Evolutionary conservation across 2,888 invertebrate species (phyloP).

Genomic region (Ochropleura plecta): DNA sequence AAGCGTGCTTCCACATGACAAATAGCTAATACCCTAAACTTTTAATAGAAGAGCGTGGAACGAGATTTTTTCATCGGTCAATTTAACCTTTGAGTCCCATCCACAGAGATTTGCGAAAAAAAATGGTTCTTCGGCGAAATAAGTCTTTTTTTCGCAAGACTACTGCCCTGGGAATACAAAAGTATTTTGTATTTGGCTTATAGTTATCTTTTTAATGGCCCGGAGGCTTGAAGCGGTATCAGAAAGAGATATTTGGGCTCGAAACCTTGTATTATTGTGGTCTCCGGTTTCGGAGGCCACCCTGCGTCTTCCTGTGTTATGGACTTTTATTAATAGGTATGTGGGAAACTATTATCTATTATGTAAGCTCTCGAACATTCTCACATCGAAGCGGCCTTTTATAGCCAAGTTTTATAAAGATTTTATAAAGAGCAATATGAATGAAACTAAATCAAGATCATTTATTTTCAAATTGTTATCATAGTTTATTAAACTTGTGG

Average conservation of each 20-base stretch:
- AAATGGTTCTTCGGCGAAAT: slow-evolving; percentile 52
- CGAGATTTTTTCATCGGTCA: slow-evolving; percentile 48
- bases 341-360: slow-evolving; percentile 21
- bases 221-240: slow-evolving; percentile 55
- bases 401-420: not conserved
- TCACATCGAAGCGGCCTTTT: slow-evolving; percentile 5
- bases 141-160: slow-evolving; percentile 36
- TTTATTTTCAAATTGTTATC: not conserved
- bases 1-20: slow-evolving; percentile 39
- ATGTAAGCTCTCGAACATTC: slow-evolving; percentile 8
- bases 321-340: slow-evolving; percentile 39
- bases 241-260: slow-evolving; percentile 48
- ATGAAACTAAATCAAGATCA: not conserved
- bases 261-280: slow-evolving; percentile 46
- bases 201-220: slow-evolving; percentile 55
- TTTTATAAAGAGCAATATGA: not conserved
- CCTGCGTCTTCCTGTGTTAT: slow-evolving; percentile 31
- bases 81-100: slow-evolving; percentile 48
- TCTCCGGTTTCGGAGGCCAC: slow-evolving; percentile 49
- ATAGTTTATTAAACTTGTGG: not conserved
- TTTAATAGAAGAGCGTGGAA: slow-evolving; percentile 28
- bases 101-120: slow-evolving; percentile 30
- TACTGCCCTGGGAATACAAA: slow-evolving; percentile 43
- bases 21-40: slow-evolving; percentile 28
- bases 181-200: slow-evolving; percentile 56